A percentile compares a stretch with the other conserved stretches of the same genome.
Evolutionary conservation across 2,797 vertebrate genomes (phyloP).

Genomic region (Chaunax sp.): DNA sequence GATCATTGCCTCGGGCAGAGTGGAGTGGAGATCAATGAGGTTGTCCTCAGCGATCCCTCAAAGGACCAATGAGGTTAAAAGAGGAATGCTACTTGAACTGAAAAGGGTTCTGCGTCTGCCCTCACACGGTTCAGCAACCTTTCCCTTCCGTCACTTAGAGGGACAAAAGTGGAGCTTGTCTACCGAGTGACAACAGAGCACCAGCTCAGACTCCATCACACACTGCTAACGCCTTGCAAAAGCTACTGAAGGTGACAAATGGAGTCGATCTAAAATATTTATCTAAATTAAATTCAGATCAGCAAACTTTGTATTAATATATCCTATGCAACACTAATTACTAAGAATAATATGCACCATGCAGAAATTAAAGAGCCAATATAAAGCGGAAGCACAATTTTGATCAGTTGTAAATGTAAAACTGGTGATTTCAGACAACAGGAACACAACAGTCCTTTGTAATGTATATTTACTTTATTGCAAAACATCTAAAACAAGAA

Average conservation of each 20-base stretch:
- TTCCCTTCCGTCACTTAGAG: conserved; percentile 1
- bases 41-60: neutral
- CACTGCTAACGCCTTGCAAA: neutral
- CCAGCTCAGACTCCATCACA: conserved; percentile 36
- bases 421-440: no score
- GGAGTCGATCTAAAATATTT: no score
- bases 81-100: conserved; percentile 18
- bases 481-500: conserved; percentile 48
- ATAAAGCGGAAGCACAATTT: no score
- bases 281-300: no score
- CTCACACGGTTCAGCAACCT: neutral
- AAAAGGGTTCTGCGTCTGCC: neutral
- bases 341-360: no score
- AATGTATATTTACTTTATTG: conserved; percentile 52
- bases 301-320: no score
- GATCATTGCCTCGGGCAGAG: conserved; percentile 1
- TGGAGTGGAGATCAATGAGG: conserved; percentile 3
- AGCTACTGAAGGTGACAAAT: neutral
- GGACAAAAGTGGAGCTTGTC: neutral
- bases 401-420: no score
- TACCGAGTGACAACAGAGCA: no score
- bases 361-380: no score
- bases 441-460: conserved; percentile 5
- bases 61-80: conserved; percentile 5
- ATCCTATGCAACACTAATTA: no score